These are phyloP conservation scores for Caenorhabditis sp. DNA, from an alignment of 2,888 invertebrate genomes.

Conservation along the genomic window DNA sequence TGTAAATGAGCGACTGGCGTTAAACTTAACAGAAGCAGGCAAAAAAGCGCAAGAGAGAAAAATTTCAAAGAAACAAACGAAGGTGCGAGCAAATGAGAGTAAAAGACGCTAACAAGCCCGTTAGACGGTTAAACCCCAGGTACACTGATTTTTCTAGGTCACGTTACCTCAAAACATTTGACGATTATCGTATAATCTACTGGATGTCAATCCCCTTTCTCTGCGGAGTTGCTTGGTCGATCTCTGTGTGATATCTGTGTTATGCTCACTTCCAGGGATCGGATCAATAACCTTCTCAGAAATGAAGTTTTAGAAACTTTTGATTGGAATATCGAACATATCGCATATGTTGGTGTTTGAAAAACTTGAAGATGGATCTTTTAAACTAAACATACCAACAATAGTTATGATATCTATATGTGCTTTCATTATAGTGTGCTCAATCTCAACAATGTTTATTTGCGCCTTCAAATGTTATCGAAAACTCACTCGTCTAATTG, in stretches of 20 bases:
- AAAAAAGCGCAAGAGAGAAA: too few relatives aligned
- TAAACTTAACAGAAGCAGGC: too few relatives aligned
- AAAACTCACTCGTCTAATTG: not conserved
- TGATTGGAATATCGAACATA: not conserved
- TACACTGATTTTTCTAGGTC: too few relatives aligned
- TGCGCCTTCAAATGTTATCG: slow-evolving; percentile 21
- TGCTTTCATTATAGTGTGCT: slow-evolving; percentile 9
- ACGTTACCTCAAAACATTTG: not conserved
- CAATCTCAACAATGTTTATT: slow-evolving; percentile 13
- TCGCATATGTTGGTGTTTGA: not conserved
- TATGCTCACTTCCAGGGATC: not conserved
- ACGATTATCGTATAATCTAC: not conserved
- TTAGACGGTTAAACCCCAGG: too few relatives aligned
- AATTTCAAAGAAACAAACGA: too few relatives aligned
- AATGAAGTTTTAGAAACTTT: not conserved
- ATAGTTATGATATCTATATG: not conserved
- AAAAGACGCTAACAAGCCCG: too few relatives aligned
- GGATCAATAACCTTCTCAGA: not conserved
- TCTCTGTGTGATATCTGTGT: not conserved
- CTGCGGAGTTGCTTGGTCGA: not conserved
- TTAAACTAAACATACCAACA: not conserved
- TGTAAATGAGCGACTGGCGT: too few relatives aligned
- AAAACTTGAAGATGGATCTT: not conserved
- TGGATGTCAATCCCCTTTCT: not conserved
- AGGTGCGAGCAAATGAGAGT: too few relatives aligned